A percentile compares a stretch with the other conserved stretches of the same genome.
phyloP scores from a whole-genome alignment of 2,888 invertebrate species.

The Pristionchus mayeri region DNA sequence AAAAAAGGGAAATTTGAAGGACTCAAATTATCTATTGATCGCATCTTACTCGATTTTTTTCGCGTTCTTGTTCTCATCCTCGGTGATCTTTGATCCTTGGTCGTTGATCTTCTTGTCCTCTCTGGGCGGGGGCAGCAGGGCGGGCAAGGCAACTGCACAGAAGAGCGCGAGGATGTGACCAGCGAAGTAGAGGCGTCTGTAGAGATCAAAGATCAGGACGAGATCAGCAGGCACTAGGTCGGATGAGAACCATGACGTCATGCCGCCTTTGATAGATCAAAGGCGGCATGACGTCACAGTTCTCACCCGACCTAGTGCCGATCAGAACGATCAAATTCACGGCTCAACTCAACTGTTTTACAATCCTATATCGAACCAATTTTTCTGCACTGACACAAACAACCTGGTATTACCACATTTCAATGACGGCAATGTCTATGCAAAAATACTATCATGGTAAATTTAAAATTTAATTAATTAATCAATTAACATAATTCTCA shows the following conservation, averaged over 20 bases:
- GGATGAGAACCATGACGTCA: neutral
- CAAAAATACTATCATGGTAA: no score
- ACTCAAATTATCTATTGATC: neutral
- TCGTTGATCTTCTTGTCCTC: slow-evolving; percentile 28
- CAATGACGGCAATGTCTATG: no score
- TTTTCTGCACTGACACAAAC: no score
- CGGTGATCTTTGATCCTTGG: no score
- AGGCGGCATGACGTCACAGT: no score
- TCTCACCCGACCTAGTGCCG: no score
- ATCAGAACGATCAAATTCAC: no score
- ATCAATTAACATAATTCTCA: slow-evolving; percentile 77
- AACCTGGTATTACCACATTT: neutral
- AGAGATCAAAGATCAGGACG: neutral
- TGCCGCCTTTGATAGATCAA: neutral
- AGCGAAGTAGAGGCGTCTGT: slow-evolving; percentile 34
- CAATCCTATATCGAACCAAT: no score
- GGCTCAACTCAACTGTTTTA: no score
- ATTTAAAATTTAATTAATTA: no score
- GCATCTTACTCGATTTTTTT: neutral
- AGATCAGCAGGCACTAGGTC: no score
- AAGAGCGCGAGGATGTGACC: slow-evolving; percentile 19
- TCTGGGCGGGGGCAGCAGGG: neutral
- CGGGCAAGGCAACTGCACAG: neutral
- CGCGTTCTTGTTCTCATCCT: neutral
- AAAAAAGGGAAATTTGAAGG: neutral